phyloP scores from a whole-genome alignment of 1,140 invertebrate genomes.

The Zaprionus inermis region DNA sequence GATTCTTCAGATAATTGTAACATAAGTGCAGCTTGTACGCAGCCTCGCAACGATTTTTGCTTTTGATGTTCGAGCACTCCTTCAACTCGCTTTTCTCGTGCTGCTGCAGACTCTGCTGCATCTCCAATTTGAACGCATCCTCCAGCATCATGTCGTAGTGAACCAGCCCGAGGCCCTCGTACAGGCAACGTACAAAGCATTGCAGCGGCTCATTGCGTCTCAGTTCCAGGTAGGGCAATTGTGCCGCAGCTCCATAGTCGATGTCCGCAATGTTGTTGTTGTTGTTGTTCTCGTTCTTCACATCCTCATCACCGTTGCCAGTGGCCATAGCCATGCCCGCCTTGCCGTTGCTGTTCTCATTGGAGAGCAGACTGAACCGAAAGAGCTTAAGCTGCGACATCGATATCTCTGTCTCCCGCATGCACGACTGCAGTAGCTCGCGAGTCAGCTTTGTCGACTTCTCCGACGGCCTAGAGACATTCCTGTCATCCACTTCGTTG shows the following conservation, averaged over 20 bases:
- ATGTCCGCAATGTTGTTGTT: slow-evolving; percentile 47
- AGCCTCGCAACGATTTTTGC: slow-evolving; percentile 65
- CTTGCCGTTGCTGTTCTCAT: slow-evolving; percentile 52
- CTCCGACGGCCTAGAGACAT: not conserved
- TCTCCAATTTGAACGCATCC: slow-evolving; percentile 59
- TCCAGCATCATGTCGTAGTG: slow-evolving; percentile 67
- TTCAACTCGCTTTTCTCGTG: slow-evolving; percentile 56
- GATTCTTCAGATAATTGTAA: slow-evolving; percentile 70
- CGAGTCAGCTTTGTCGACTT: slow-evolving; percentile 46
- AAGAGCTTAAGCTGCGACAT: slow-evolving; percentile 75
- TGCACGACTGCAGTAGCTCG: slow-evolving; percentile 64
- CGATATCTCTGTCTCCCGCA: slow-evolving; percentile 67
- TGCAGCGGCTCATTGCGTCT: slow-evolving; percentile 67
- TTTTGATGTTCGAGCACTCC: slow-evolving; percentile 61
- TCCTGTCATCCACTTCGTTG: slow-evolving; percentile 41
- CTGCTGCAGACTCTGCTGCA: slow-evolving; percentile 56
- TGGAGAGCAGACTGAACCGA: slow-evolving; percentile 64
- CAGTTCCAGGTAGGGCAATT: slow-evolving; percentile 53
- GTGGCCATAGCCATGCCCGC: slow-evolving; percentile 36
- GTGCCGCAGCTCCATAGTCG: slow-evolving; percentile 43
- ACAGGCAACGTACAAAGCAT: slow-evolving; percentile 70
- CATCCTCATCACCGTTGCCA: slow-evolving; percentile 42
- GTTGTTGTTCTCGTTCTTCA: slow-evolving; percentile 37
- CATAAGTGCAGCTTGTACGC: slow-evolving; percentile 75
- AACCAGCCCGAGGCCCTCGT: slow-evolving; percentile 58